Evolutionary conservation across 2,888 invertebrate genomes (phyloP).

Genomic region (Cloeon dipterum): DNA sequence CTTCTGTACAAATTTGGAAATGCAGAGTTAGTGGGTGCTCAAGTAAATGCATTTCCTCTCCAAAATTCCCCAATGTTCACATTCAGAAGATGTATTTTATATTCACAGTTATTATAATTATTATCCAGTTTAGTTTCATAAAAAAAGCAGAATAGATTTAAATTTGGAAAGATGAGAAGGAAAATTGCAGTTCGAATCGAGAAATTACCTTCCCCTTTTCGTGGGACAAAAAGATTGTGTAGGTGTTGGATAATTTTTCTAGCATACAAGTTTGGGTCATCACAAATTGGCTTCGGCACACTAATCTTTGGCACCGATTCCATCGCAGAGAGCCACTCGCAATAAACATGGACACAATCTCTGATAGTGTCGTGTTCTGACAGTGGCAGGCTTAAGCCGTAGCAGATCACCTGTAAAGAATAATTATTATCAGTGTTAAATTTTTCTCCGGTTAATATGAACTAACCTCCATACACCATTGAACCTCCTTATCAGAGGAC

Average conservation of each 20-base stretch:
- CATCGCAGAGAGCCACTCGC: slow-evolving; percentile 85
- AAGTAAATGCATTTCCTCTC: too few species aligned
- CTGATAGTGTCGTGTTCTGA: slow-evolving; percentile 84
- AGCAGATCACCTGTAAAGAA: slow-evolving; percentile 57
- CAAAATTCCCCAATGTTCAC: too few species aligned
- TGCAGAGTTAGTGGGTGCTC: too few species aligned
- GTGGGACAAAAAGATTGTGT: slow-evolving; percentile 81
- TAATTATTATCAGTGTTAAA: slow-evolving; percentile 4
- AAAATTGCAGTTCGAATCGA: too few species aligned
- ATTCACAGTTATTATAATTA: neutral
- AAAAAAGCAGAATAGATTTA: too few species aligned
- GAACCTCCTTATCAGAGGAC: slow-evolving; percentile 48
- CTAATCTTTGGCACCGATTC: slow-evolving; percentile 63
- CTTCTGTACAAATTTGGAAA: too few species aligned
- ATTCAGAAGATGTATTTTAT: too few species aligned
- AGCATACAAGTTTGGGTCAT: slow-evolving; percentile 76
- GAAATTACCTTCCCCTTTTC: slow-evolving; percentile 84
- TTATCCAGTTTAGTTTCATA: neutral
- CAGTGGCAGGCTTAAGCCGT: slow-evolving; percentile 71
- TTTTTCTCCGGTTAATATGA: too few species aligned
- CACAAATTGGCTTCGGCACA: slow-evolving; percentile 69
- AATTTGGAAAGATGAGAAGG: too few species aligned
- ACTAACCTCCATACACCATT: slow-evolving; percentile 53
- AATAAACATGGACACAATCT: slow-evolving; percentile 90
- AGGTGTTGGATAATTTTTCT: slow-evolving; percentile 78